Conservation (phyloP, 2,888 invertebrate genomes). For the Thalpophila matura region DNA sequence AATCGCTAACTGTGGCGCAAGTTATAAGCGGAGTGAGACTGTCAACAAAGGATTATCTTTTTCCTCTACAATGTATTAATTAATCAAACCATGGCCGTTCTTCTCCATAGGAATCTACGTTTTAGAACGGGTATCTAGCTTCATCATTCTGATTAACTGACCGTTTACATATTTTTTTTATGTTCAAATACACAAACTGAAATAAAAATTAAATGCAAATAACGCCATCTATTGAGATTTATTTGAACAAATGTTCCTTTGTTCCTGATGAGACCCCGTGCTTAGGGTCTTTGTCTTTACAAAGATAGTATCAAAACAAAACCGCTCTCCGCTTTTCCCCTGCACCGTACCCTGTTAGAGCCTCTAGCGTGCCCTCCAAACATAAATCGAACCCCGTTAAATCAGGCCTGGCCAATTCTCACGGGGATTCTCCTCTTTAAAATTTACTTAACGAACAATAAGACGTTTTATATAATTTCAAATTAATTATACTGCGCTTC, state of each 20-base stretch:
- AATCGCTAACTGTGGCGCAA: conserved; percentile 67
- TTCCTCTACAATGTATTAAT: no score
- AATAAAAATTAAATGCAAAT: no score
- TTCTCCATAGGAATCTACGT: no score
- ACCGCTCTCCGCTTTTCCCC: conserved; percentile 38
- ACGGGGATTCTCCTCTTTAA: conserved; percentile 79
- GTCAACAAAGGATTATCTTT: not conserved
- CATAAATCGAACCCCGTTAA: conserved; percentile 85
- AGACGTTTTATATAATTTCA: conserved; percentile 66
- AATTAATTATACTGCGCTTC: conserved; percentile 51
- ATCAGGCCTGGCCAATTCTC: conserved; percentile 80
- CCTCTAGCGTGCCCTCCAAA: conserved; percentile 77
- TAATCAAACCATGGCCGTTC: no score
- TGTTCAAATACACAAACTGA: no score
- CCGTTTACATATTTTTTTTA: no score
- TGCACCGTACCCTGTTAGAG: conserved; percentile 53
- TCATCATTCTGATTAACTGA: no score
- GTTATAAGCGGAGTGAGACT: conserved; percentile 29
- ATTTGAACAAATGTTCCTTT: no score
- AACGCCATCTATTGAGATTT: no score
- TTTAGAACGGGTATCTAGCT: no score
- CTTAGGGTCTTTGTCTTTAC: no score
- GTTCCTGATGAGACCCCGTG: no score
- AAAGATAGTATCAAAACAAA: not conserved
- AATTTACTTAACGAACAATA: conserved; percentile 79